Percentiles rank a stretch among this genome's conserved stretches.
These are phyloP conservation scores for Sycobia sp. DNA, from an alignment of 1,140 invertebrate genomes.

Conservation along the genomic window DNA sequence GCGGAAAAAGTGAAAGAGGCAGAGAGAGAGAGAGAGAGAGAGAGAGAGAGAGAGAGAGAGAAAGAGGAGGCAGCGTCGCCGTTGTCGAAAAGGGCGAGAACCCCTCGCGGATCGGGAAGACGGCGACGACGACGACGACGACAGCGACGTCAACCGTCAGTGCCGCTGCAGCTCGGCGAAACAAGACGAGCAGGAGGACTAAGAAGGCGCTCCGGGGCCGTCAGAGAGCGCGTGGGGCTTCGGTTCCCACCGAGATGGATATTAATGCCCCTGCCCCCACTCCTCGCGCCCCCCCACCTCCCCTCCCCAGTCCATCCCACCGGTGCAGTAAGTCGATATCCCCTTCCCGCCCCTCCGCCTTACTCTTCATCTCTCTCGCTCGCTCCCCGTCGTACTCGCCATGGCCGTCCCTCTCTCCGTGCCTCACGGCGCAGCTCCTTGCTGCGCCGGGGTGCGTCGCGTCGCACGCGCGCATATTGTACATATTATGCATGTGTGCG, in stretches of 20 bases:
- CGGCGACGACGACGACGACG: not conserved
- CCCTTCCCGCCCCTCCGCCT: slow-evolving; percentile 40
- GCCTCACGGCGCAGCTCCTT: too few relatives aligned
- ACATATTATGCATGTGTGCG: too few relatives aligned
- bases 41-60: too few relatives aligned
- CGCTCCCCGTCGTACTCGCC: not conserved
- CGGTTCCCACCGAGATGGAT: slow-evolving; percentile 58
- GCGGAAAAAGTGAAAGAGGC: too few relatives aligned
- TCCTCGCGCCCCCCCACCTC: not conserved
- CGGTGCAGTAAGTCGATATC: too few relatives aligned
- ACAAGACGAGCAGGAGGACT: not conserved
- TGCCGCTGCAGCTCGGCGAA: not conserved
- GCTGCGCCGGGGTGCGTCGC: too few relatives aligned
- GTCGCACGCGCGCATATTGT: too few relatives aligned
- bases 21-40: too few relatives aligned
- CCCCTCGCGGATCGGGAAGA: too few relatives aligned
- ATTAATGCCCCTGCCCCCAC: slow-evolving; percentile 18
- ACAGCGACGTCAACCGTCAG: not conserved
- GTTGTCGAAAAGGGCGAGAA: too few relatives aligned
- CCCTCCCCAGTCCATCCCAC: too few relatives aligned
- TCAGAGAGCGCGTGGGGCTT: slow-evolving; percentile 55
- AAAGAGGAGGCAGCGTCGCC: too few relatives aligned
- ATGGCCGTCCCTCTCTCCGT: not conserved
- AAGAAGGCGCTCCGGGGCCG: slow-evolving; percentile 13
- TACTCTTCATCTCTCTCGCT: slow-evolving; percentile 17